These are phyloP conservation scores for Octopus bimaculoides DNA, from an alignment of 1,140 invertebrate genomes.

Conservation along the genomic window DNA sequence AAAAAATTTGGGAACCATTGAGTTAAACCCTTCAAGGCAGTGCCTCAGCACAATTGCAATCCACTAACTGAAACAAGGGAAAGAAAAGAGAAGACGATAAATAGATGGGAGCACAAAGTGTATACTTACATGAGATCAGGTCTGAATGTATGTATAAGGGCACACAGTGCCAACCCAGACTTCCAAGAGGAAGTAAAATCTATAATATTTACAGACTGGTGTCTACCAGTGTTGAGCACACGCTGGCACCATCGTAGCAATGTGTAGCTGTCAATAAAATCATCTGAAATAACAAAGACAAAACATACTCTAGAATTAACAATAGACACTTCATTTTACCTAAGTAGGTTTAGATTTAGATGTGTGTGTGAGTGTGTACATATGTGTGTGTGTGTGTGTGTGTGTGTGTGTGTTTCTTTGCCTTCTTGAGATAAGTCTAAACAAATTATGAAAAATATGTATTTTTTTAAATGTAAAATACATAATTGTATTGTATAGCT, in stretches of 20 bases:
- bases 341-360: too few relatives aligned
- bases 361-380: too few relatives aligned
- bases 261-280: constrained; percentile 61
- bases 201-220: constrained; percentile 67
- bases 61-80: constrained; percentile 28
- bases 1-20: too few relatives aligned
- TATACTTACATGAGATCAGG: constrained; percentile 73
- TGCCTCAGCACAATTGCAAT: too few relatives aligned
- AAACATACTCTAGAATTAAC: background rate
- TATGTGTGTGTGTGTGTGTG: too few relatives aligned
- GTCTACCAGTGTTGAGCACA: constrained; percentile 64
- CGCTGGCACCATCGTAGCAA: constrained; percentile 75
- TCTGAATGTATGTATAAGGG: constrained; percentile 80
- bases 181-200: constrained; percentile 73
- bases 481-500: too few relatives aligned
- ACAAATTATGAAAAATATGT: too few relatives aligned
- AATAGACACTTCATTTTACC: too few relatives aligned
- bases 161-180: constrained; percentile 75
- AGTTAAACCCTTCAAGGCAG: too few relatives aligned
- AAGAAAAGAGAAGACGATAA: constrained; percentile 8
- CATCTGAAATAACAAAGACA: constrained; percentile 26
- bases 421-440: too few relatives aligned
- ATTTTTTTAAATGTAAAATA: too few relatives aligned
- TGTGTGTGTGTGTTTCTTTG: too few relatives aligned
- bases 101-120: background rate